Conservation (phyloP, 2,888 invertebrate genomes). For the Chalcosyrphus nemorum region DNA sequence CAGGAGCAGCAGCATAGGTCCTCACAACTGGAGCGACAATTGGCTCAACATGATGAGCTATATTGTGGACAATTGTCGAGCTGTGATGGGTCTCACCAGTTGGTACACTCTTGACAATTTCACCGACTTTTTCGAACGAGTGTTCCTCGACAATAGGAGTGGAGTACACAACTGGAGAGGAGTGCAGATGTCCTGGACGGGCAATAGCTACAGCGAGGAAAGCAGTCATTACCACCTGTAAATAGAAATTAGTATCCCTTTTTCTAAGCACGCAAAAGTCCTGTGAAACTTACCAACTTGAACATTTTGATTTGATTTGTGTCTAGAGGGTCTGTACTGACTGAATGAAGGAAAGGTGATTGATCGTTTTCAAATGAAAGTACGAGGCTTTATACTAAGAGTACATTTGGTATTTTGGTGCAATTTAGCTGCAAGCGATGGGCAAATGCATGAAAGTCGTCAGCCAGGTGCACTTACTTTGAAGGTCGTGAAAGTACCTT, state of each 20-base stretch:
- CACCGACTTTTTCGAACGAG: conserved; percentile 74
- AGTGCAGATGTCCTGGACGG: conserved; percentile 75
- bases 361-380: not conserved
- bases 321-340: not conserved
- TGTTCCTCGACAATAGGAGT: conserved; percentile 67
- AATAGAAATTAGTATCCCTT: not conserved
- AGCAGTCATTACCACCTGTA: conserved; percentile 78
- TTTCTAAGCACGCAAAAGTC: not conserved
- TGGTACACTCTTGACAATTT: conserved; percentile 80
- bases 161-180: conserved; percentile 42
- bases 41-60: conserved; percentile 78
- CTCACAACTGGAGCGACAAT: conserved; percentile 77
- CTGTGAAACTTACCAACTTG: not conserved
- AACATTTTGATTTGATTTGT: not conserved
- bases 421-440: too few species aligned
- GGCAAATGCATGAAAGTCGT: too few species aligned
- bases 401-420: too few species aligned
- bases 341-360: not conserved
- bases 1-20: conserved; percentile 68
- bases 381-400: too few species aligned
- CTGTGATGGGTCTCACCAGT: conserved; percentile 83
- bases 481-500: too few species aligned
- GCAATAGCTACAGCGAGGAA: conserved; percentile 78
- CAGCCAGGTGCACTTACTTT: too few species aligned
- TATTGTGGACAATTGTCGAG: conserved; percentile 82